Percentiles rank a stretch among this genome's conserved stretches.
These are phyloP conservation scores for Neotoma lepida DNA, from an alignment of 2,113 vertebrate genomes.

Conservation along the genomic window DNA sequence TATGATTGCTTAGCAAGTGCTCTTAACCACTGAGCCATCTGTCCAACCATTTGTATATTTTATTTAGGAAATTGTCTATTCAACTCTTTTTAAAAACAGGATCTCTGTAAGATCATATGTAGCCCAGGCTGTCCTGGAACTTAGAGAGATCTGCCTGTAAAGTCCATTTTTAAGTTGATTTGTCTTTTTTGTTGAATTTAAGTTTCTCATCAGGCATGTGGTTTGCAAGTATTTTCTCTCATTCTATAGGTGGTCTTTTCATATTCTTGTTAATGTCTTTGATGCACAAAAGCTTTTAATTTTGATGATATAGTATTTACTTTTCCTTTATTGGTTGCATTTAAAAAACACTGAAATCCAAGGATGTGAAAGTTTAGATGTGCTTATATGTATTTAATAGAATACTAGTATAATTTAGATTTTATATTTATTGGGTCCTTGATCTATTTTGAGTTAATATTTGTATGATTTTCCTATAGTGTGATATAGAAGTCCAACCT, in stretches of 20 bases:
- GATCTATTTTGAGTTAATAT: neutral
- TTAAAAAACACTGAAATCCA: neutral
- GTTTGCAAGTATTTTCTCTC: neutral
- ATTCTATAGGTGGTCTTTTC: conserved; percentile 1
- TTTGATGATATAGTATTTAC: neutral
- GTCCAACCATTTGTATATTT: neutral
- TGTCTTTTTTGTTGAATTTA: neutral
- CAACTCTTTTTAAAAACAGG: neutral
- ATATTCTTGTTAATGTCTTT: neutral
- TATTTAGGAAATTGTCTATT: conserved; percentile 32
- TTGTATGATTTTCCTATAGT: neutral
- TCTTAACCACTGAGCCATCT: neutral
- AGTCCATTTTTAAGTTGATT: neutral
- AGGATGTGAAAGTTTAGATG: neutral
- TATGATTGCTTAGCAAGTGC: neutral
- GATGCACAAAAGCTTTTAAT: neutral
- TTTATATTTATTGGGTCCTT: neutral
- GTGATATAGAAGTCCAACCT: neutral
- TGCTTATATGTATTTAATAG: neutral
- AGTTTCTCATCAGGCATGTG: neutral
- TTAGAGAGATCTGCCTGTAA: neutral
- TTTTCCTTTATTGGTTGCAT: conserved; percentile 8
- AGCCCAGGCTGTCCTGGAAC: neutral
- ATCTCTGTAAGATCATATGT: neutral
- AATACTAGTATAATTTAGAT: conserved; percentile 35